These are phyloP conservation scores for Florisuga fusca DNA, from an alignment of 2,797 vertebrate species.

Conservation along the genomic window DNA sequence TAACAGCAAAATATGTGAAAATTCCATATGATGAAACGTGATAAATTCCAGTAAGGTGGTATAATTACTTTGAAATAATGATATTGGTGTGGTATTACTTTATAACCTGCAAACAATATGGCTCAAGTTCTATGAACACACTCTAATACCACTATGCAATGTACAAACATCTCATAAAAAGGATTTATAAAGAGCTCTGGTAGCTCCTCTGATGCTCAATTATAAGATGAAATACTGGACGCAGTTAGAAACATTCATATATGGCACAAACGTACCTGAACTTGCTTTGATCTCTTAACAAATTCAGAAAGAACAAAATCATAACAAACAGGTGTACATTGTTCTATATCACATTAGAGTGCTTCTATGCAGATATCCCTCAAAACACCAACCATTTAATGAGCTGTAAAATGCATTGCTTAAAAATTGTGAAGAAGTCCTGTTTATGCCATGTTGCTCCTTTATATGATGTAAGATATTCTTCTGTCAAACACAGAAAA, in stretches of 20 bases:
- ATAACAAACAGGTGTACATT: background rate
- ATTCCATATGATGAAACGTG: background rate
- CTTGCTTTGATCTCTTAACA: background rate
- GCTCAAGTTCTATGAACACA: background rate
- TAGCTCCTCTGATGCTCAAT: background rate
- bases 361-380: accelerated
- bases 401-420: background rate
- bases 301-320: background rate
- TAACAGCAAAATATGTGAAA: background rate
- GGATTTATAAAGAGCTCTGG: background rate
- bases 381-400: background rate
- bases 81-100: background rate
- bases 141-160: accelerated
- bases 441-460: background rate
- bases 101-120: background rate
- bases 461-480: background rate
- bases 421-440: background rate
- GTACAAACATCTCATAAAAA: background rate
- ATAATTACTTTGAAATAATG: background rate
- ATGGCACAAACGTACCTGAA: accelerated
- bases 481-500: background rate
- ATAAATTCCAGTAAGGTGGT: background rate
- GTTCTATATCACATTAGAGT: background rate
- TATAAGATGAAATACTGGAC: background rate
- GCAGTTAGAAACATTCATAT: background rate